These are phyloP conservation scores for Lumbricus terrestris DNA, from an alignment of 2,888 invertebrate species.

Conservation along the genomic window DNA sequence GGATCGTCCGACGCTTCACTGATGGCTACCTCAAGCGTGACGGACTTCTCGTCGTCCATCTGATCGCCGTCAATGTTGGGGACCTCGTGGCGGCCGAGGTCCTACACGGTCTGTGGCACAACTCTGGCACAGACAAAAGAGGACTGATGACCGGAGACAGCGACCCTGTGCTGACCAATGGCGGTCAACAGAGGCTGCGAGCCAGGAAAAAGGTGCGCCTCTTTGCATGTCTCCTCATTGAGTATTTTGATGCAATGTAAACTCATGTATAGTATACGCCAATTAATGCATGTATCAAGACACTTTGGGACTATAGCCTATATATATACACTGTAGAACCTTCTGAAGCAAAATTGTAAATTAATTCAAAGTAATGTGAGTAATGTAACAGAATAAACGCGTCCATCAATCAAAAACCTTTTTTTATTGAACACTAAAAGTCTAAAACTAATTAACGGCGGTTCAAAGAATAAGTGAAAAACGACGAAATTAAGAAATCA, in stretches of 20 bases:
- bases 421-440: no score
- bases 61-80: slow-evolving; percentile 37
- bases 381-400: no score
- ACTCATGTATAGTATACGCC: no score
- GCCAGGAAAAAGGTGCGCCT: not conserved
- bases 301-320: no score
- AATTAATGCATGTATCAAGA: no score
- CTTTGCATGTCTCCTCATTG: not conserved
- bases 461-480: no score
- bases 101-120: slow-evolving; percentile 39
- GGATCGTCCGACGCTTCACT: slow-evolving; percentile 33
- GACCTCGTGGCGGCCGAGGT: slow-evolving; percentile 39
- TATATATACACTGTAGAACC: no score
- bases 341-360: no score
- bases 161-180: not conserved
- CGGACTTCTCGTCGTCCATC: slow-evolving; percentile 34
- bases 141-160: not conserved
- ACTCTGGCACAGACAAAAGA: slow-evolving; percentile 28
- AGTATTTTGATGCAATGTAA: not conserved
- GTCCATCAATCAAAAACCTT: no score
- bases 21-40: slow-evolving; percentile 34
- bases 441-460: no score
- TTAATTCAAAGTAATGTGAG: no score
- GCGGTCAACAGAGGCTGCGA: not conserved
- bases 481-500: no score